phyloP scores from a whole-genome alignment of 2,888 invertebrate species.

The Cosmia pyralina region DNA sequence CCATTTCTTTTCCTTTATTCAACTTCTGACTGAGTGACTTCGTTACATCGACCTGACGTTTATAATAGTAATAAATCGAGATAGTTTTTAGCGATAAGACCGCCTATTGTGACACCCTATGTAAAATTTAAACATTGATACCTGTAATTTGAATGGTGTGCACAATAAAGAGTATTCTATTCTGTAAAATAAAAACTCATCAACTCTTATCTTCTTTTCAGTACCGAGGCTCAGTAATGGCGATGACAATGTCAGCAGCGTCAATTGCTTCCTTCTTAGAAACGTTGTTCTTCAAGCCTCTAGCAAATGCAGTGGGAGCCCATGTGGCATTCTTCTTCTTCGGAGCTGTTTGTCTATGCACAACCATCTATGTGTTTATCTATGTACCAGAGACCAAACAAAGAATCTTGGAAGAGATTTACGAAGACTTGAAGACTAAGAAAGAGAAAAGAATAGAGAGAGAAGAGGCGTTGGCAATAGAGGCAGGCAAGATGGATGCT shows the following conservation, averaged over 20 bases:
- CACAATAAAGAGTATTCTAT: too few species aligned
- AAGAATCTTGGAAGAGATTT: constrained; percentile 78
- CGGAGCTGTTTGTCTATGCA: constrained; percentile 73
- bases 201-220: constrained; percentile 65
- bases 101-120: too few species aligned
- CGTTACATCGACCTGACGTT: not conserved
- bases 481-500: constrained; percentile 3
- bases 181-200: not conserved
- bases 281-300: constrained; percentile 81
- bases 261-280: constrained; percentile 76
- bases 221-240: constrained; percentile 84
- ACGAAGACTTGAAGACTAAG: constrained; percentile 77
- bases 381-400: constrained; percentile 80
- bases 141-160: too few species aligned
- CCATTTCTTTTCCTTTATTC: not conserved
- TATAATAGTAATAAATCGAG: not conserved
- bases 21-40: not conserved
- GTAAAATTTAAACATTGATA: too few species aligned
- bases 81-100: too few species aligned
- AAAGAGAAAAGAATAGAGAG: constrained; percentile 72
- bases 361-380: constrained; percentile 74
- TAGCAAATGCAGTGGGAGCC: constrained; percentile 75
- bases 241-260: constrained; percentile 75
- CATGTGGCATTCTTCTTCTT: constrained; percentile 81
- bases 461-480: constrained; percentile 28